phyloP scores from a whole-genome alignment of 2,797 vertebrate genomes.

The Zenarchopterus dispar region DNA sequence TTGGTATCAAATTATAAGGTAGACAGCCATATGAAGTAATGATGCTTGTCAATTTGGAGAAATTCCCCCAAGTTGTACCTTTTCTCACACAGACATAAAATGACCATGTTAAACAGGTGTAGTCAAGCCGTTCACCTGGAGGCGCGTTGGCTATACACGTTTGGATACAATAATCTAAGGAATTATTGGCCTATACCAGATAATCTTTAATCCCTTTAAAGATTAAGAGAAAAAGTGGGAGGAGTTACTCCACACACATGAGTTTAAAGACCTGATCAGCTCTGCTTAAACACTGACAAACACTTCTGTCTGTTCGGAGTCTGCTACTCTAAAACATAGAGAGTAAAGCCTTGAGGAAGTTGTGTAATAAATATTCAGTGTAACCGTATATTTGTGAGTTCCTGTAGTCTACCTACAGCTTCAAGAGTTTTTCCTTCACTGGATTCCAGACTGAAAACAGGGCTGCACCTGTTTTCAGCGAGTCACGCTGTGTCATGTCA shows the following conservation, averaged over 20 bases:
- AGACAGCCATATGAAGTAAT: not conserved
- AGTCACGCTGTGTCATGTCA: not conserved
- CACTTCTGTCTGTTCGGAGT: not conserved
- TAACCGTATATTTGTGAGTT: constrained; percentile 6
- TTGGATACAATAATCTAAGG: not conserved
- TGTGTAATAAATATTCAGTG: not conserved
- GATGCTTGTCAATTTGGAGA: not conserved
- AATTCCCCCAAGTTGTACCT: too few relatives aligned
- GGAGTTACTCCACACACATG: not conserved
- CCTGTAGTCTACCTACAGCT: not conserved
- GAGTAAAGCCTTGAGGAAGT: not conserved
- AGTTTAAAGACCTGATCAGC: constrained; percentile 1
- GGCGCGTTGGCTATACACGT: too few relatives aligned
- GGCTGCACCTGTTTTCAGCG: not conserved
- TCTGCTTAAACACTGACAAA: not conserved
- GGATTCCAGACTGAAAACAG: not conserved
- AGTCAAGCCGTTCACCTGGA: too few relatives aligned
- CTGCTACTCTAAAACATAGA: not conserved
- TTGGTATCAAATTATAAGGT: not conserved
- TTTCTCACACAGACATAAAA: too few relatives aligned
- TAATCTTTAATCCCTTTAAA: constrained; percentile 1
- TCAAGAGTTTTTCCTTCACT: not conserved
- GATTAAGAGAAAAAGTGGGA: not conserved
- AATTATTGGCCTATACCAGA: not conserved
- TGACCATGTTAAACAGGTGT: too few relatives aligned